Evolutionary conservation across 1,140 invertebrate species (phyloP).

Genomic region (Batillaria attramentaria): DNA sequence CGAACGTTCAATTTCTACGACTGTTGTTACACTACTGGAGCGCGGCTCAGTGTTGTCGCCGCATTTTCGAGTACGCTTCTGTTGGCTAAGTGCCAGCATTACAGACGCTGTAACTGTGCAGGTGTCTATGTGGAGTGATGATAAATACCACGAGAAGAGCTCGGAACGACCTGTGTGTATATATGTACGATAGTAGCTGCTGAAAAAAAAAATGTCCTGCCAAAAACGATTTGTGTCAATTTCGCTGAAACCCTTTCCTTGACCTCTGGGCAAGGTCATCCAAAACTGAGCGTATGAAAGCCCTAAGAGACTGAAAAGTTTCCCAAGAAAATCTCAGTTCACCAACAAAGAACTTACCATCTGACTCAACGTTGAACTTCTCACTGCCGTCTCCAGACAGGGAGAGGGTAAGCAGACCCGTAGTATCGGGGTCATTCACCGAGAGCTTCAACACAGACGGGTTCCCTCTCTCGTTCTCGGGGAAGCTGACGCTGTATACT

Average conservation of each 20-base stretch:
- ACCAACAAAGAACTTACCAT: slow-evolving; percentile 46
- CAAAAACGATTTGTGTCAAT: background rate
- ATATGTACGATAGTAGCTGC: background rate
- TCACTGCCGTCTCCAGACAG: slow-evolving; percentile 47
- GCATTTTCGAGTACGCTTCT: too few species aligned
- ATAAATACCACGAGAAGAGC: too few species aligned
- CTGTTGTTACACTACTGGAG: too few species aligned
- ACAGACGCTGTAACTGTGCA: too few species aligned
- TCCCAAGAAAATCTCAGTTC: background rate
- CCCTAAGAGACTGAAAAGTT: too few species aligned
- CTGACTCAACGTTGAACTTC: slow-evolving; percentile 41
- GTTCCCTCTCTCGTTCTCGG: slow-evolving; percentile 48
- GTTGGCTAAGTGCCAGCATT: too few species aligned
- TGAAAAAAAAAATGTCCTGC: background rate
- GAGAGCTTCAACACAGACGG: slow-evolving; percentile 37
- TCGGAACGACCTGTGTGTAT: background rate
- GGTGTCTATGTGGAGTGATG: too few species aligned
- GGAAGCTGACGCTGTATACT: slow-evolving; percentile 51
- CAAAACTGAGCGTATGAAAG: too few species aligned
- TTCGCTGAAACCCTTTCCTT: background rate
- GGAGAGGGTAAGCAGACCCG: slow-evolving; percentile 38
- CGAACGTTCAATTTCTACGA: too few species aligned
- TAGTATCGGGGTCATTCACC: slow-evolving; percentile 54
- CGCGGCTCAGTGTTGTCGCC: too few species aligned
- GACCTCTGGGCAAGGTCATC: too few species aligned